Evolutionary conservation across 1,140 invertebrate genomes (phyloP).

Genomic region (Acromyrmex echinatior): DNA sequence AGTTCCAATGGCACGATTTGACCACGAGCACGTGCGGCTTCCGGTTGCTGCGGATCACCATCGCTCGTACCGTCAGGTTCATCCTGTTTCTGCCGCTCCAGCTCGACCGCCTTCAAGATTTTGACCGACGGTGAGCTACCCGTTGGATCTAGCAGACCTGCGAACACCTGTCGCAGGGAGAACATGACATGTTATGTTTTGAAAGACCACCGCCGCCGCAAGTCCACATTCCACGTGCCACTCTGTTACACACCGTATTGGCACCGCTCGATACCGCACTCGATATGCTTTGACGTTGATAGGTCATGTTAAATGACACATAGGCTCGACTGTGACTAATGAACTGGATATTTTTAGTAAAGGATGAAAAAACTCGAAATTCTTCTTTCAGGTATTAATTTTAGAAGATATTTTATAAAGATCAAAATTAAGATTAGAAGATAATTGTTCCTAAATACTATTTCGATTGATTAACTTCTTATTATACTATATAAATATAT

Average conservation of each 20-base stretch:
- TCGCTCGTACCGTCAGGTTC: slow-evolving; percentile 70
- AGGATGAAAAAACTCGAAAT: not conserved
- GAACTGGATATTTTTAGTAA: not conserved
- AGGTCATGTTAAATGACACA: slow-evolving; percentile 55
- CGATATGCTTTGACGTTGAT: slow-evolving; percentile 52
- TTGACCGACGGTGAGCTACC: slow-evolving; percentile 86
- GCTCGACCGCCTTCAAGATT: slow-evolving; percentile 88
- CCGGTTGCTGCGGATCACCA: slow-evolving; percentile 53
- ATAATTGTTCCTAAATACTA: not conserved
- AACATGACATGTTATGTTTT: slow-evolving; percentile 32
- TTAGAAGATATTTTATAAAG: not conserved
- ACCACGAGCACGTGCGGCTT: slow-evolving; percentile 84
- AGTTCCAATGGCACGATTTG: slow-evolving; percentile 90
- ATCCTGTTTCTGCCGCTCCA: slow-evolving; percentile 84
- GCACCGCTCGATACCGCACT: slow-evolving; percentile 33
- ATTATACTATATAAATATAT: not conserved
- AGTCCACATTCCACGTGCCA: slow-evolving; percentile 20
- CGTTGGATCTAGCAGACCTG: slow-evolving; percentile 87
- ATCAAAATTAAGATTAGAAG: not conserved
- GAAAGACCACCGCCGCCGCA: slow-evolving; percentile 22
- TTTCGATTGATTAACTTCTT: not conserved
- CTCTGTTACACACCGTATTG: slow-evolving; percentile 47
- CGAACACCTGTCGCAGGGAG: slow-evolving; percentile 88
- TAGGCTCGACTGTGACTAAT: slow-evolving; percentile 15
- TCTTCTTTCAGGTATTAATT: not conserved